Evolutionary conservation across 1,140 invertebrate species (phyloP).

Genomic region (Eulimnadia texana): DNA sequence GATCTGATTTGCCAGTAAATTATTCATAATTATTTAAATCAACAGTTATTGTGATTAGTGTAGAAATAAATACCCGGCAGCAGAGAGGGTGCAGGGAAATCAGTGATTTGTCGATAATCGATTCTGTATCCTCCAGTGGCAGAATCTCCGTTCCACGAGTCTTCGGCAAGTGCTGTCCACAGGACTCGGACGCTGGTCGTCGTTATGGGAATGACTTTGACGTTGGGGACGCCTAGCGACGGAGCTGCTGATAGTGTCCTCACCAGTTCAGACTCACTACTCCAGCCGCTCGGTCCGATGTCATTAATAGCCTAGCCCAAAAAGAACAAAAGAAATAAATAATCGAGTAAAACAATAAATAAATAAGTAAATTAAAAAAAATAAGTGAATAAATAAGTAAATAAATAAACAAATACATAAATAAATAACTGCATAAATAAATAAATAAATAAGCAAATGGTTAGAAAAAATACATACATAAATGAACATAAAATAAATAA

Average conservation of each 20-base stretch:
- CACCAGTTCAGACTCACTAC: constrained; percentile 70
- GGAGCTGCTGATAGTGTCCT: constrained; percentile 83
- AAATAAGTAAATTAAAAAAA: not conserved
- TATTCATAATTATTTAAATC: constrained; percentile 17
- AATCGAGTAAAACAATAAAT: not conserved
- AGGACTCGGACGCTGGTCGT: constrained; percentile 76
- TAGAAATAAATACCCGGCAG: constrained; percentile 25
- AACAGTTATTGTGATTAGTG: constrained; percentile 9
- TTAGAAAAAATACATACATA: too few species aligned
- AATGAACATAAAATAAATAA: not conserved
- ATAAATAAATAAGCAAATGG: too few species aligned
- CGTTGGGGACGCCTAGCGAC: constrained; percentile 56
- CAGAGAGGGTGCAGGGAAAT: constrained; percentile 61
- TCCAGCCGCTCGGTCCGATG: constrained; percentile 83
- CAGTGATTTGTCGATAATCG: constrained; percentile 69
- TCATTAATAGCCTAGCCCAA: constrained; percentile 75
- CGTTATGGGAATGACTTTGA: constrained; percentile 83
- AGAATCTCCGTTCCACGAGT: constrained; percentile 75
- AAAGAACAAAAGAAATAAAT: not conserved
- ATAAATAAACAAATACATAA: not conserved
- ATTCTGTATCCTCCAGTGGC: constrained; percentile 74
- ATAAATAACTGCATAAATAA: not conserved
- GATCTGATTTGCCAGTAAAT: too few species aligned
- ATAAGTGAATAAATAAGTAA: not conserved
- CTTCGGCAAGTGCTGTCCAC: constrained; percentile 58